These are phyloP conservation scores for Chaetorhynchus papuensis DNA, from an alignment of 2,113 vertebrate genomes.

Conservation along the genomic window DNA sequence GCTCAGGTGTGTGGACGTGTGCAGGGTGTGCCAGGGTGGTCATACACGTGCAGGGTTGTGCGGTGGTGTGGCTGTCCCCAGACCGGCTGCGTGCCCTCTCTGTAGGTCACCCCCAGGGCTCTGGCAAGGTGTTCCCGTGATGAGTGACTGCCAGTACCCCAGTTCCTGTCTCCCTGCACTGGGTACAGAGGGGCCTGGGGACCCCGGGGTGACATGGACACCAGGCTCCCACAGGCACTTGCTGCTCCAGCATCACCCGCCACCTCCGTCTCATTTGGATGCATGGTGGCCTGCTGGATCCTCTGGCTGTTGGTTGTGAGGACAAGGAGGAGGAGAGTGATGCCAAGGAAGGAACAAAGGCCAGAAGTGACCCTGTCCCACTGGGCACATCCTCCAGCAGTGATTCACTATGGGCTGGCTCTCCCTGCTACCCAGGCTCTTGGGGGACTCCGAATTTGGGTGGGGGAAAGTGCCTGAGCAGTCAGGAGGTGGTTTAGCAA, in stretches of 20 bases:
- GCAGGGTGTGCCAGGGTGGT: not conserved
- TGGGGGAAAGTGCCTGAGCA: not conserved
- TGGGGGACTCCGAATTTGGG: fast-evolving
- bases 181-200: not conserved
- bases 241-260: fast-evolving
- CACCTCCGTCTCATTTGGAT: not conserved
- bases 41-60: not conserved
- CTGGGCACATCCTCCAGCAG: not conserved
- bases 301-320: not conserved
- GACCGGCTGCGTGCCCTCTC: fast-evolving
- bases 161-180: not conserved
- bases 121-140: fast-evolving
- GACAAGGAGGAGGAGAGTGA: not conserved
- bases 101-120: not conserved
- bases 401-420: not conserved
- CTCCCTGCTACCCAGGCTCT: not conserved
- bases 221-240: fast-evolving
- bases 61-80: not conserved
- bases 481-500: not conserved
- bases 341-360: not conserved
- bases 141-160: not conserved
- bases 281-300: not conserved
- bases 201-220: not conserved
- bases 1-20: not conserved
- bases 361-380: not conserved